A percentile compares a stretch with the other conserved stretches of the same genome.
Evolutionary conservation across 2,888 invertebrate species (phyloP).

Genomic region (Chymomyza procnemis): DNA sequence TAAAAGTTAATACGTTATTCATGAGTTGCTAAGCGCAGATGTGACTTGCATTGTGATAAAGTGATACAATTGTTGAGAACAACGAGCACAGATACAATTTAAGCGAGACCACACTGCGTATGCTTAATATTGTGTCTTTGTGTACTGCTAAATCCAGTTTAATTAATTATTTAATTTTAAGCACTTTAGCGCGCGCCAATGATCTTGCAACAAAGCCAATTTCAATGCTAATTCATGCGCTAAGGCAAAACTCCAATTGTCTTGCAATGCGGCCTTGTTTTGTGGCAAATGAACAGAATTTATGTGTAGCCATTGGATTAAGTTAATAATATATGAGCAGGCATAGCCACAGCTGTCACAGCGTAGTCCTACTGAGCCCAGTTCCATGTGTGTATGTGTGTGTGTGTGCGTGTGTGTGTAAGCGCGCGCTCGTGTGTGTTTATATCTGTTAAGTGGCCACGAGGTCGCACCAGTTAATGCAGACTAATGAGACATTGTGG

Average conservation of each 20-base stretch:
- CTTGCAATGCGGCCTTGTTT: conserved; percentile 8
- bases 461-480: conserved; percentile 69
- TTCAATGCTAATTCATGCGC: background rate
- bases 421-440: background rate
- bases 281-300: conserved; percentile 49
- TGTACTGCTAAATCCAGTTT: conserved; percentile 43
- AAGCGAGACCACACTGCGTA: background rate
- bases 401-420: background rate
- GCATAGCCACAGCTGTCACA: conserved; percentile 18
- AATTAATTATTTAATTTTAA: conserved; percentile 73
- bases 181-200: conserved; percentile 66
- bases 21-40: conserved; percentile 74
- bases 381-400: background rate
- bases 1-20: conserved; percentile 74
- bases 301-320: conserved; percentile 60
- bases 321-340: conserved; percentile 70
- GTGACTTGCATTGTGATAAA: conserved; percentile 68
- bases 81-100: conserved; percentile 33
- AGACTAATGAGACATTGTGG: conserved; percentile 75
- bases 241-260: background rate
- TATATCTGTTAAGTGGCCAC: conserved; percentile 26
- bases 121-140: background rate
- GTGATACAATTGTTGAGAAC: conserved; percentile 28
- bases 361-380: background rate
- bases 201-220: conserved; percentile 36